Conservation (phyloP, 92 coral and sea anemone genomes). For the Zoanthus sociatus region DNA sequence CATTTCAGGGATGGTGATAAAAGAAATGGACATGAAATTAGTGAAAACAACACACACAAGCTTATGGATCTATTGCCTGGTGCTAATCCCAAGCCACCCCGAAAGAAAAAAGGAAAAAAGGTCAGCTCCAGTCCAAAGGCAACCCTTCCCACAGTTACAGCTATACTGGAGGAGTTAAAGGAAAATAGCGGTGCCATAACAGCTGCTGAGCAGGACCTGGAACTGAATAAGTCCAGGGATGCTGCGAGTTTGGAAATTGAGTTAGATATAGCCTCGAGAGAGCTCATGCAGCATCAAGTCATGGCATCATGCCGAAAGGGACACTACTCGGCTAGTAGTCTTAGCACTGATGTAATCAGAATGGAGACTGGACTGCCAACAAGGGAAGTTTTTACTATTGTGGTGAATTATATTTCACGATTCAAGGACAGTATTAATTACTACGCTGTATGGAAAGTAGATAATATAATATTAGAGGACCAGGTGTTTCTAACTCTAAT, state of each 20-base stretch:
- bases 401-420: slow-evolving; percentile 16
- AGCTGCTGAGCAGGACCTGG: slow-evolving; percentile 11
- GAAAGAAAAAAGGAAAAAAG: slow-evolving; percentile 43
- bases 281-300: slow-evolving; percentile 24
- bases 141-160: slow-evolving; percentile 9
- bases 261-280: slow-evolving; percentile 47
- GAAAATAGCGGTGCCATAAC: neutral
- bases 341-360: slow-evolving; percentile 44
- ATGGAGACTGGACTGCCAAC: slow-evolving; percentile 60
- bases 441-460: slow-evolving; percentile 65
- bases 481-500: slow-evolving; percentile 57
- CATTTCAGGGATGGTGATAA: slow-evolving; percentile 60
- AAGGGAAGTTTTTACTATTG: slow-evolving; percentile 25
- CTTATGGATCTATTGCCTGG: neutral
- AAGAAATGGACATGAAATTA: slow-evolving; percentile 49
- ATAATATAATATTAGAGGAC: slow-evolving; percentile 46
- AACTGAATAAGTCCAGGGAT: slow-evolving; percentile 17
- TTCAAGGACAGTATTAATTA: slow-evolving; percentile 51
- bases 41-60: slow-evolving; percentile 40
- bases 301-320: slow-evolving; percentile 10
- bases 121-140: slow-evolving; percentile 9
- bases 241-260: slow-evolving; percentile 55
- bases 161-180: neutral
- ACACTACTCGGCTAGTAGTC: slow-evolving; percentile 46
- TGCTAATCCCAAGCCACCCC: slow-evolving; percentile 1